These are phyloP conservation scores for Nycticebus coucang DNA, from an alignment of 2,113 vertebrate genomes.

Conservation along the genomic window DNA sequence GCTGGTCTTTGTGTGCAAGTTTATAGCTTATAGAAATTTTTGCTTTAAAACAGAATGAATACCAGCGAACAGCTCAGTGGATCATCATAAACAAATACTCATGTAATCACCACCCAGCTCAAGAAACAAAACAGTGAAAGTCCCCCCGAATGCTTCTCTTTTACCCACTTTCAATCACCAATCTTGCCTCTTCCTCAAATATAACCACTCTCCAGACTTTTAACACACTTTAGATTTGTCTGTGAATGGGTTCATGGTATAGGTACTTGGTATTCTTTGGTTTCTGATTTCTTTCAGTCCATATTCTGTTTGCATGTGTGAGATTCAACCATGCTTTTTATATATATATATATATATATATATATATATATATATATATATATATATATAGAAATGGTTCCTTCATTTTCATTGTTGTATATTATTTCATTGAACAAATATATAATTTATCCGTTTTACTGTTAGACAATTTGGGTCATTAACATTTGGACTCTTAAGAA, in stretches of 20 bases:
- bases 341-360: no score
- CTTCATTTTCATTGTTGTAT: not conserved
- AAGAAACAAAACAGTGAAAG: not conserved
- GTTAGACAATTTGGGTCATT: not conserved
- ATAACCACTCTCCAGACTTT: not conserved
- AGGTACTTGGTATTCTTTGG: not conserved
- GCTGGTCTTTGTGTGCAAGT: not conserved
- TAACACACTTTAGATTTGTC: not conserved
- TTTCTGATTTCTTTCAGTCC: not conserved
- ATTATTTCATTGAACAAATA: slow-evolving; percentile 31
- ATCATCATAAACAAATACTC: not conserved
- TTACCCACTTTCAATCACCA: not conserved
- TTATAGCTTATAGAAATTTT: slow-evolving; percentile 1
- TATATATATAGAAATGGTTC: not conserved
- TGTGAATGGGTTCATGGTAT: not conserved
- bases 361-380: no score
- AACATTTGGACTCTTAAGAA: not conserved
- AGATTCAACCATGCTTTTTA: not conserved
- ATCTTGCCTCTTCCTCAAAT: not conserved
- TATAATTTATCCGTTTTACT: not conserved
- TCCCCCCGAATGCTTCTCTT: not conserved
- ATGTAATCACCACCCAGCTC: not conserved
- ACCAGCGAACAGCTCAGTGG: not conserved
- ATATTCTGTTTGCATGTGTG: not conserved
- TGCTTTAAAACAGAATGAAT: slow-evolving; percentile 43